Percentiles rank a stretch among this genome's conserved stretches.
These are phyloP conservation scores for Autographa gamma DNA, from an alignment of 2,888 invertebrate genomes.

Conservation along the genomic window DNA sequence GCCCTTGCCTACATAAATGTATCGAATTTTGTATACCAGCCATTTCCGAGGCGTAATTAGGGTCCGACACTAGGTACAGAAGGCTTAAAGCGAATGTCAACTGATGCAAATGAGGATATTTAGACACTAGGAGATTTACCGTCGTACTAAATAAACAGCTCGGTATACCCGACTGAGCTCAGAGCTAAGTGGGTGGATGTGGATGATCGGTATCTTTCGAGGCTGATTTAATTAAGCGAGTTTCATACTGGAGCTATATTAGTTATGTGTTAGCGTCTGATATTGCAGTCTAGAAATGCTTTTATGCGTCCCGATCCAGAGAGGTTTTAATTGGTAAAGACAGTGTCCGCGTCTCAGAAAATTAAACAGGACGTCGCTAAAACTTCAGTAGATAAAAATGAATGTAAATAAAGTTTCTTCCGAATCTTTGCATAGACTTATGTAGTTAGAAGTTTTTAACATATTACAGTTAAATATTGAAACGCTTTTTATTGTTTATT, in stretches of 20 bases:
- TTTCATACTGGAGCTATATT: conserved; percentile 29
- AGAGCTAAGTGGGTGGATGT: conserved; percentile 33
- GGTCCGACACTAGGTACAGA: conserved; percentile 1
- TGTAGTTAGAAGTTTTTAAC: too few species aligned
- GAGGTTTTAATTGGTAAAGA: conserved; percentile 35
- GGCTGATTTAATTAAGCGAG: conserved; percentile 37
- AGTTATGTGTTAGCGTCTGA: conserved; percentile 13
- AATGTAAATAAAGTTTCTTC: too few species aligned
- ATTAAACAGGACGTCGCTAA: background rate
- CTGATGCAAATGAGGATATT: conserved; percentile 25
- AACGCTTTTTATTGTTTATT: background rate
- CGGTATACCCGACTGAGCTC: conserved; percentile 10
- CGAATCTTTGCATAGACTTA: background rate
- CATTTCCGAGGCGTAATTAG: conserved; percentile 15
- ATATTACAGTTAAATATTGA: too few species aligned
- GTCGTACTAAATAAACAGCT: conserved; percentile 11
- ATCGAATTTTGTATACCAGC: conserved; percentile 16
- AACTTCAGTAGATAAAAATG: too few species aligned
- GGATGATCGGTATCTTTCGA: conserved; percentile 38
- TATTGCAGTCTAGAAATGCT: conserved; percentile 21
- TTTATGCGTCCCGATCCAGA: conserved; percentile 13
- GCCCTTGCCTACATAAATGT: background rate
- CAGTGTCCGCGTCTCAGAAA: conserved; percentile 3
- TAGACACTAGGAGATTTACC: conserved; percentile 14
- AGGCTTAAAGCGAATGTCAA: conserved; percentile 20